phyloP scores from a whole-genome alignment of 2,113 vertebrate genomes.

The Cyrtonyx montezumae region DNA sequence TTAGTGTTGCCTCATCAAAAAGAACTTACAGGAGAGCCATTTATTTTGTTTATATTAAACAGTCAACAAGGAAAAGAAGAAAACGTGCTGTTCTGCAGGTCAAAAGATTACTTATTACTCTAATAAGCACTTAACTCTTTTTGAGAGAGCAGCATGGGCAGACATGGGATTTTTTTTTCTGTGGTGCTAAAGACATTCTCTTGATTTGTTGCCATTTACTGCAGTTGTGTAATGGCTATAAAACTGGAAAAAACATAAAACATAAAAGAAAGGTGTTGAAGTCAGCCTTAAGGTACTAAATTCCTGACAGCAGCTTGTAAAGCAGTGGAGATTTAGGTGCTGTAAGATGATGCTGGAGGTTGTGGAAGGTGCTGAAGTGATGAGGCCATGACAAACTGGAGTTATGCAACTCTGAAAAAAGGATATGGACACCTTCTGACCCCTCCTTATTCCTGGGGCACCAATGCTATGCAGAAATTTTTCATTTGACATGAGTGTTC shows the following conservation, averaged over 20 bases:
- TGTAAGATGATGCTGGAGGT: conserved; percentile 27
- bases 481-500: background rate
- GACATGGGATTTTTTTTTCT: background rate
- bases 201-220: conserved; percentile 73
- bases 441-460: background rate
- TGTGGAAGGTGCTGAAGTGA: conserved; percentile 9
- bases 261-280: conserved; percentile 77
- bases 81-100: background rate
- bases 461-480: background rate
- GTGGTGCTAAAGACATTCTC: conserved; percentile 47
- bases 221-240: conserved; percentile 70
- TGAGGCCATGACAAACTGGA: background rate
- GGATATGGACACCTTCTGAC: background rate
- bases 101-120: conserved; percentile 48
- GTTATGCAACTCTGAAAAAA: background rate
- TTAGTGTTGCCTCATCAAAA: conserved; percentile 26
- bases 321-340: conserved; percentile 61
- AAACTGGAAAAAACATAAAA: conserved; percentile 73
- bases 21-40: background rate
- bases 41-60: conserved; percentile 23
- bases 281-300: conserved; percentile 74
- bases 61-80: conserved; percentile 21
- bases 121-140: conserved; percentile 53
- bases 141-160: background rate
- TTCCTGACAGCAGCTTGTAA: conserved; percentile 78